phyloP scores from a whole-genome alignment of 2,113 vertebrate species.

The Caranx ignobilis region DNA sequence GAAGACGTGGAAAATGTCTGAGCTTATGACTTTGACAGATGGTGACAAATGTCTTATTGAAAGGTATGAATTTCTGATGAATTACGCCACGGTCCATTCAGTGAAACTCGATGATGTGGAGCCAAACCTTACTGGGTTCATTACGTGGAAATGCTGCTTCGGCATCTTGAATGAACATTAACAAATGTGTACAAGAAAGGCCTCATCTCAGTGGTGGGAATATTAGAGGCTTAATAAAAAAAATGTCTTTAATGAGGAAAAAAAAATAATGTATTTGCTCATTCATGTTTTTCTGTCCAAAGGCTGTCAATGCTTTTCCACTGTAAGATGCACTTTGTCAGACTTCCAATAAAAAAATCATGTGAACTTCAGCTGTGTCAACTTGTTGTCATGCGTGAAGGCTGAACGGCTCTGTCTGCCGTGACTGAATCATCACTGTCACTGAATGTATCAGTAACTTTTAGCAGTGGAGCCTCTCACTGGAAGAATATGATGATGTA shows the following conservation, averaged over 20 bases:
- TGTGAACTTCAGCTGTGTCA: slow-evolving; percentile 1
- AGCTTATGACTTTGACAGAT: slow-evolving; percentile 78
- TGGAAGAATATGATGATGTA: not conserved
- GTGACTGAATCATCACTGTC: slow-evolving; percentile 61
- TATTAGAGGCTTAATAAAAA: slow-evolving; percentile 25
- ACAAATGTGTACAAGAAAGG: slow-evolving; percentile 37
- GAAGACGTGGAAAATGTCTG: slow-evolving; percentile 68
- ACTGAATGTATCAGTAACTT: not conserved
- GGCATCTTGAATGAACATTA: slow-evolving; percentile 77
- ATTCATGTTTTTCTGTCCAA: slow-evolving; percentile 40
- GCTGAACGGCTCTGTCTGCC: slow-evolving; percentile 70
- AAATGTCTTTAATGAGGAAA: slow-evolving; percentile 26
- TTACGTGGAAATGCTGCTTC: slow-evolving; percentile 48
- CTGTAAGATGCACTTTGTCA: slow-evolving; percentile 62
- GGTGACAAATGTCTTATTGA: slow-evolving; percentile 80
- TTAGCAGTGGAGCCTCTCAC: not conserved
- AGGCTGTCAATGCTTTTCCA: slow-evolving; percentile 36
- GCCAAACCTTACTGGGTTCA: slow-evolving; percentile 63
- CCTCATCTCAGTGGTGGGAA: slow-evolving; percentile 48
- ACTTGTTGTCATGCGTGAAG: slow-evolving; percentile 14
- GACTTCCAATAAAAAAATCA: slow-evolving; percentile 20
- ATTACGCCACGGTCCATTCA: slow-evolving; percentile 64
- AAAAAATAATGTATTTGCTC: not conserved
- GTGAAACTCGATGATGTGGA: slow-evolving; percentile 62
- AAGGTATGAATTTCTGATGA: slow-evolving; percentile 81